Percentiles rank a stretch among this genome's conserved stretches.
phyloP scores from a whole-genome alignment of 2,797 vertebrate species.

The Buceros bicornis region DNA sequence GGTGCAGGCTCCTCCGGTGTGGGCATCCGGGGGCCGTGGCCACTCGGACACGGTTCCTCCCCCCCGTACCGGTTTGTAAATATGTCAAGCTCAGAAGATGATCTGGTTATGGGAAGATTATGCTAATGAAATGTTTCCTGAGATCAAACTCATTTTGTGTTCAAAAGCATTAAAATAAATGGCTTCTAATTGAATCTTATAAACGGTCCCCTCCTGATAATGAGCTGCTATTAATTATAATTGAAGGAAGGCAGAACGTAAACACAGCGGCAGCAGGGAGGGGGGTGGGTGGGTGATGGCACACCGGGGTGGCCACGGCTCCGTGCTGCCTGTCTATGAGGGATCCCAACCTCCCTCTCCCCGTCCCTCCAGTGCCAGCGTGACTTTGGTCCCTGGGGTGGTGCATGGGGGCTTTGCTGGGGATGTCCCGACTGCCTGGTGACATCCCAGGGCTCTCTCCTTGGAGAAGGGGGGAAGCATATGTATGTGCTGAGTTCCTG shows the following conservation, averaged over 20 bases:
- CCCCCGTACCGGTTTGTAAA: neutral
- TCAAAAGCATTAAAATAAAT: slow-evolving; percentile 77
- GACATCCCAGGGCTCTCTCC: too few species aligned
- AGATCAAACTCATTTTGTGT: slow-evolving; percentile 74
- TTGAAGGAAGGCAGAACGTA: slow-evolving; percentile 71
- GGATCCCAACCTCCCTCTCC: neutral
- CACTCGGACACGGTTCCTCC: fast-evolving
- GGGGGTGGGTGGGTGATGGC: neutral
- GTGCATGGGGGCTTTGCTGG: fast-evolving
- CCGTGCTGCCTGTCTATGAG: fast-evolving
- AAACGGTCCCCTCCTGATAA: slow-evolving; percentile 74
- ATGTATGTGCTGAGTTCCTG: neutral
- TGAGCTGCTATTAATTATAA: slow-evolving; percentile 70
- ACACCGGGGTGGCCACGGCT: neutral
- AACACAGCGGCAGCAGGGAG: neutral
- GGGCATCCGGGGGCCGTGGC: fast-evolving
- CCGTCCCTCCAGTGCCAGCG: fast-evolving
- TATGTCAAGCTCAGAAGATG: slow-evolving; percentile 60
- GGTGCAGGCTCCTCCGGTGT: fast-evolving
- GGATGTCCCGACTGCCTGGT: neutral
- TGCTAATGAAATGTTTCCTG: slow-evolving; percentile 75
- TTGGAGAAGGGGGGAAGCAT: neutral
- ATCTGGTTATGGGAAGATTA: slow-evolving; percentile 74
- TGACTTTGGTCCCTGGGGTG: neutral
- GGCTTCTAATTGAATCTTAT: slow-evolving; percentile 76